Conservation (phyloP, 2,113 vertebrate genomes). For the Diphyllodes magnificus region DNA sequence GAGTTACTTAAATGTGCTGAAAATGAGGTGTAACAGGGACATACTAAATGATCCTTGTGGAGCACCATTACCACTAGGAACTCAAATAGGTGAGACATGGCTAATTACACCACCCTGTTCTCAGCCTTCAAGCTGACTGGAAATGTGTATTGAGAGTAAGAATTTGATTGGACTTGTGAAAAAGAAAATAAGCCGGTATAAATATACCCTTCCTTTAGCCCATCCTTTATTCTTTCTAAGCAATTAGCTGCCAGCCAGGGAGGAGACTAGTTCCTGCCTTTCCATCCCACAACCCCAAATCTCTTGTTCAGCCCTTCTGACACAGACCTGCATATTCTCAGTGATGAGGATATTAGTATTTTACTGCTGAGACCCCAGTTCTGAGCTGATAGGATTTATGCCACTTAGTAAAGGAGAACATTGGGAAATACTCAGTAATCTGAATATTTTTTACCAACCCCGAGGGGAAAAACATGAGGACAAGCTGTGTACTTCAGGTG, state of each 20-base stretch:
- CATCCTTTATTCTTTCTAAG: background rate
- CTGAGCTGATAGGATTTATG: background rate
- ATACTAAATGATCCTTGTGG: background rate
- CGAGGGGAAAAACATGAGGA: background rate
- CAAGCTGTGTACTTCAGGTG: background rate
- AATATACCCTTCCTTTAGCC: background rate
- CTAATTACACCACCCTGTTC: background rate
- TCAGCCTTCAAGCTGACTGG: background rate
- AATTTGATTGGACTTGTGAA: background rate
- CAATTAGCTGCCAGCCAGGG: background rate
- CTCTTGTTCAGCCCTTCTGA: background rate
- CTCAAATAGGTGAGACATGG: background rate
- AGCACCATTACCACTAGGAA: background rate
- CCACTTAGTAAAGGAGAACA: background rate
- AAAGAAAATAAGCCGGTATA: fast-evolving
- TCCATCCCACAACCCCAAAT: background rate
- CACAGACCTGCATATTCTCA: background rate
- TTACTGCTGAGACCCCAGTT: background rate
- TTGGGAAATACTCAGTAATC: background rate
- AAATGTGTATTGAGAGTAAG: background rate
- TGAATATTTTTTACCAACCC: background rate
- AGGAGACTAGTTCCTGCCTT: background rate
- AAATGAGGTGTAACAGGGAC: background rate
- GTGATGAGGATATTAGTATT: background rate
- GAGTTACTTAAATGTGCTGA: background rate